Evolutionary conservation across 2,113 vertebrate species (phyloP).

Genomic region (Eurystomus gularis): DNA sequence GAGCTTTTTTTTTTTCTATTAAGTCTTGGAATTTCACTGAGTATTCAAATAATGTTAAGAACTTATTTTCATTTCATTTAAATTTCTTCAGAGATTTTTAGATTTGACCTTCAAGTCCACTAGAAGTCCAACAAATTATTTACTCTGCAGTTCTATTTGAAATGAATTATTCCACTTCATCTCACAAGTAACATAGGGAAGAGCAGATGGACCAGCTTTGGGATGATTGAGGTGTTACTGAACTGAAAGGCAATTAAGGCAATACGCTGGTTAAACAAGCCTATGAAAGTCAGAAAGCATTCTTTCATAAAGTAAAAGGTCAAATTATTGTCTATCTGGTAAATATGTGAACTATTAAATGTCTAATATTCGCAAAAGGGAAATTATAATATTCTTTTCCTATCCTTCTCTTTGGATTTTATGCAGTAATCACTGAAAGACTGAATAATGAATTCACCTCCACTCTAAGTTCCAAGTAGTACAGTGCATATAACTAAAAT

Average conservation of each 20-base stretch:
- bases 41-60: background rate
- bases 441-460: slow-evolving; percentile 31
- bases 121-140: background rate
- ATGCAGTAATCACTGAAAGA: background rate
- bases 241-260: slow-evolving; percentile 25
- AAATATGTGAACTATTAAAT: slow-evolving; percentile 24
- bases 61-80: background rate
- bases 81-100: slow-evolving; percentile 22
- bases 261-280: background rate
- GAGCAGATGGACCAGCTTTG: slow-evolving; percentile 3
- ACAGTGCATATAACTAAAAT: background rate
- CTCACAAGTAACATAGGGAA: slow-evolving; percentile 1
- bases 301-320: slow-evolving; percentile 8
- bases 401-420: slow-evolving; percentile 42
- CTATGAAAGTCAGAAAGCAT: slow-evolving; percentile 13
- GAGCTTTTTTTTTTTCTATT: background rate
- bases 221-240: background rate
- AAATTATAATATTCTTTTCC: background rate
- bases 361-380: background rate
- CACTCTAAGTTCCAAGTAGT: background rate
- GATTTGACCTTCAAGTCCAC: background rate
- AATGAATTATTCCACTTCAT: background rate
- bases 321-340: slow-evolving; percentile 4
- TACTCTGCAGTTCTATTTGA: background rate
- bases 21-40: background rate